phyloP scores from a whole-genome alignment of 2,888 invertebrate species.

The Invenusta paracnida region DNA sequence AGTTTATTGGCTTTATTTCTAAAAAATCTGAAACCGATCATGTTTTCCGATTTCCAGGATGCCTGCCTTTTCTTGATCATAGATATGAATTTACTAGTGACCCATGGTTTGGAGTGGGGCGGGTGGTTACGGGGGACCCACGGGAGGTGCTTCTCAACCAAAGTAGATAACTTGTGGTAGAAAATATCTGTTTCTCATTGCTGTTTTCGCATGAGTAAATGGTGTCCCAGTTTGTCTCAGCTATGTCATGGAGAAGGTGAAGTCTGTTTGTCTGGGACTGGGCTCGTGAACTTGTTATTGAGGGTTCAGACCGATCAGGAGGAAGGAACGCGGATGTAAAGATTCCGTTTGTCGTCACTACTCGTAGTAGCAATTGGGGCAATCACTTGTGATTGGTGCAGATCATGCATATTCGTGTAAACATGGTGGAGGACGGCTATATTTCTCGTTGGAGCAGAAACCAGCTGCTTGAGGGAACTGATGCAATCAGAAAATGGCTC shows the following conservation, averaged over 20 bases:
- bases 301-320: background rate
- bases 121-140: background rate
- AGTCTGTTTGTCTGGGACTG: background rate
- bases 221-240: background rate
- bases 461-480: background rate
- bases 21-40: background rate
- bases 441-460: background rate
- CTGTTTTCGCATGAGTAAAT: background rate
- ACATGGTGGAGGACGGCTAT: background rate
- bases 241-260: background rate
- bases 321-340: background rate
- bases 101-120: background rate
- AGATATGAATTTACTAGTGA: background rate
- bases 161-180: background rate
- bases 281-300: background rate
- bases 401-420: background rate
- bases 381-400: background rate
- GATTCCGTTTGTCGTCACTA: background rate
- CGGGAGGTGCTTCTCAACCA: background rate
- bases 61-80: background rate
- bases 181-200: background rate
- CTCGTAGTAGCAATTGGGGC: background rate
- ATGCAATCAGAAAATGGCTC: background rate
- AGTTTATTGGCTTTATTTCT: constrained; percentile 7
- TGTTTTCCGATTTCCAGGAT: background rate